Evolutionary conservation across 2,797 vertebrate genomes (phyloP).

Genomic region (Pipistrellus pipistrellus): DNA sequence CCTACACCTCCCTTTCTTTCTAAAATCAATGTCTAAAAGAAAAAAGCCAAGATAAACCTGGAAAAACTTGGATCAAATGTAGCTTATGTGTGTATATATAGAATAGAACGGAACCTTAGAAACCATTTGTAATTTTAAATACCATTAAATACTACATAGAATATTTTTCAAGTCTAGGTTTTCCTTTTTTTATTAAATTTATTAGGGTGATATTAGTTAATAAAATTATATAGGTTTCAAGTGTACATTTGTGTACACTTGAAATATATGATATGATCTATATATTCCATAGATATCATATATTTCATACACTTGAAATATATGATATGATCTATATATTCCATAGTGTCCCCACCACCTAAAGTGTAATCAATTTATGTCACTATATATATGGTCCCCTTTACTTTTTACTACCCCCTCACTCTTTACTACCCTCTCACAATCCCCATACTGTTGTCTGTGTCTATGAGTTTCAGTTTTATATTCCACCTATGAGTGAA

Average conservation of each 20-base stretch:
- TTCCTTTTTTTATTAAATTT: background rate
- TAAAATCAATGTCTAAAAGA: background rate
- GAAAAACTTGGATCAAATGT: background rate
- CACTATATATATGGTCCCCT: background rate
- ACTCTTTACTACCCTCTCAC: background rate
- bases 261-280: background rate
- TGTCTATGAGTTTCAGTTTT: background rate
- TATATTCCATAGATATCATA: too few relatives aligned
- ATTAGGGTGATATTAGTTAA: background rate
- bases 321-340: background rate
- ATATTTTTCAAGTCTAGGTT: background rate
- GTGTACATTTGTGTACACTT: background rate
- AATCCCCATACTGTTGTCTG: background rate
- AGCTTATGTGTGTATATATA: background rate
- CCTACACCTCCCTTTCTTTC: background rate
- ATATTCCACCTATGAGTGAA: background rate
- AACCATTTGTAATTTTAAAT: conserved; percentile 11
- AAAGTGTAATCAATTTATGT: background rate
- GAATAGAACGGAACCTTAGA: background rate
- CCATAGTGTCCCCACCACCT: background rate
- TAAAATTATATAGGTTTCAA: background rate
- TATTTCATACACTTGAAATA: too few relatives aligned
- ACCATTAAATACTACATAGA: conserved; percentile 3
- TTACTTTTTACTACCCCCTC: background rate
- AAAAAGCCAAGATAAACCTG: conserved; percentile 46